Conservation (phyloP, 2,797 vertebrate species). For the Lerista edwardsae region DNA sequence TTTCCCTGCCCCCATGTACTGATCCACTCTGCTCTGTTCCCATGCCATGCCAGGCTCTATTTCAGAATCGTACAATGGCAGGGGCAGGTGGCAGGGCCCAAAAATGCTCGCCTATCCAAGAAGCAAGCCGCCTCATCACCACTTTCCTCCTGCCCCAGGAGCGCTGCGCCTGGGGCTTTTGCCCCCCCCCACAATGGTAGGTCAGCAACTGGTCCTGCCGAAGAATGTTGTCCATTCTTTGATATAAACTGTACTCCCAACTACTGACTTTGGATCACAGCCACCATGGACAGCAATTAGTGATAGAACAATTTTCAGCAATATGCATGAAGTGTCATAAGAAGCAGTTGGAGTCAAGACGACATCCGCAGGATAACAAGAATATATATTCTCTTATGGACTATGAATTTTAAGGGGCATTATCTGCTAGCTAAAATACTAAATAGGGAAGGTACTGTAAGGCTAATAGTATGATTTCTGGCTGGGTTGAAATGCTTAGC, state of each 20-base stretch:
- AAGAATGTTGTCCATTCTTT: too few relatives aligned
- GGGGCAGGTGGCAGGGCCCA: too few relatives aligned
- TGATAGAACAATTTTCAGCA: neutral
- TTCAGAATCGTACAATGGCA: too few relatives aligned
- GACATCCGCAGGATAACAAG: neutral
- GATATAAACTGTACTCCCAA: neutral
- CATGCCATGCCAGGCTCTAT: too few relatives aligned
- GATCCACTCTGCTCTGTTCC: too few relatives aligned
- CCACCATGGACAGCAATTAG: neutral
- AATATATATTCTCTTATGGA: neutral
- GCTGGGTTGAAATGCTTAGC: neutral
- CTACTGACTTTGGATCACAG: neutral
- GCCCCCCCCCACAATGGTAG: too few relatives aligned
- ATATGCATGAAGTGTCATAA: neutral
- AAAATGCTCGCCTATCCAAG: too few relatives aligned
- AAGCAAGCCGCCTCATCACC: too few relatives aligned
- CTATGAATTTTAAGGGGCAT: neutral
- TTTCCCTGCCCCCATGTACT: too few relatives aligned
- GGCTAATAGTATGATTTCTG: conserved; percentile 15
- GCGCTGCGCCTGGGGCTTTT: too few relatives aligned
- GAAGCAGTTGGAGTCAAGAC: neutral
- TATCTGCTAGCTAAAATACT: neutral
- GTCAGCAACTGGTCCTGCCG: too few relatives aligned
- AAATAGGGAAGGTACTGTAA: conserved; percentile 5
- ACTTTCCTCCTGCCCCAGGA: too few relatives aligned